Evolutionary conservation across 2,888 invertebrate species (phyloP).

Genomic region (Allolobophora icterica): DNA sequence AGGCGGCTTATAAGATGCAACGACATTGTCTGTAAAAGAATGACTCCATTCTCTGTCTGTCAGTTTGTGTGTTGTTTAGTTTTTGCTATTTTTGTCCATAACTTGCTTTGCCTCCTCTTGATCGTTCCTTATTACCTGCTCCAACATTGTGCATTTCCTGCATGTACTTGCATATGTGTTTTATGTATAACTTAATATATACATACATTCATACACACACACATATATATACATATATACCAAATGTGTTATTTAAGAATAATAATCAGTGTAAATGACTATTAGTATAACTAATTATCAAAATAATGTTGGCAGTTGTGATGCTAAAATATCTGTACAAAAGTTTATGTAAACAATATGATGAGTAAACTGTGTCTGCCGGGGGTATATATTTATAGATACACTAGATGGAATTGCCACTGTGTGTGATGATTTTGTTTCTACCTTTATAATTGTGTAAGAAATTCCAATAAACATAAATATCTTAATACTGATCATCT

Average conservation of each 20-base stretch:
- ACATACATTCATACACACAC: too few relatives aligned
- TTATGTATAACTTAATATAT: neutral
- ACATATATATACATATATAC: neutral
- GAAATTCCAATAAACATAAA: neutral
- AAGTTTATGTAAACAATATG: neutral
- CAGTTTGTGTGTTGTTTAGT: constrained; percentile 3
- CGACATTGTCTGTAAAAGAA: constrained; percentile 9
- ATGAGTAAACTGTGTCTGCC: neutral
- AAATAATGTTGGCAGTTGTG: neutral
- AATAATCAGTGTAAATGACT: constrained; percentile 10
- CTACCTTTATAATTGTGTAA: neutral
- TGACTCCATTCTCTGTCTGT: neutral
- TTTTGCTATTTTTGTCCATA: neutral
- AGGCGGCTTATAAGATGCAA: neutral
- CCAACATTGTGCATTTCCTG: neutral
- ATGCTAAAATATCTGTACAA: neutral
- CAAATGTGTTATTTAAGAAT: neutral
- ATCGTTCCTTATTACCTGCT: neutral
- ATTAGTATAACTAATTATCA: neutral
- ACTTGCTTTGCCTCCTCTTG: neutral
- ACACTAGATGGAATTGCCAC: neutral
- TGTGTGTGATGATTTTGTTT: neutral
- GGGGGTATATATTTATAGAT: neutral
- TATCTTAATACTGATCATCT: neutral
- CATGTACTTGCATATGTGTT: neutral